Evolutionary conservation across 1,140 invertebrate species (phyloP).

Genomic region (Phymorhynchus buccinoides): DNA sequence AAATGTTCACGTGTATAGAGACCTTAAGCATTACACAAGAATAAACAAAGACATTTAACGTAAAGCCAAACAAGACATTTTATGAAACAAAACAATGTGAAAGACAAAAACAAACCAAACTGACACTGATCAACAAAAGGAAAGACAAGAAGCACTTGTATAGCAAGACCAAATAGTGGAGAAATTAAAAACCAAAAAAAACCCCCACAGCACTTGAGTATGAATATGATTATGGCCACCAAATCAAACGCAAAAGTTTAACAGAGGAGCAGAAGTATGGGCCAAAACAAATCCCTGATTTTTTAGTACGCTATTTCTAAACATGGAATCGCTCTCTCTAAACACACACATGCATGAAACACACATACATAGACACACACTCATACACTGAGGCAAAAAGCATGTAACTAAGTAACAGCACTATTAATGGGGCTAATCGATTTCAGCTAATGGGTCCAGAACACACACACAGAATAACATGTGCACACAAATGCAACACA

Average conservation of each 20-base stretch:
- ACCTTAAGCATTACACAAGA: no score
- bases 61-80: no score
- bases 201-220: neutral
- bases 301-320: neutral
- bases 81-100: no score
- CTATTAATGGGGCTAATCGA: neutral
- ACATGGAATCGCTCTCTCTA: neutral
- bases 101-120: no score
- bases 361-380: constrained; percentile 11
- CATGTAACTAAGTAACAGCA: neutral
- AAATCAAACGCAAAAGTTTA: neutral
- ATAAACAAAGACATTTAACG: no score
- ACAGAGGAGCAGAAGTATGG: neutral
- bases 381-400: neutral
- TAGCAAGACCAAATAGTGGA: no score
- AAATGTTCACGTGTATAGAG: no score
- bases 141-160: no score
- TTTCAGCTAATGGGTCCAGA: neutral
- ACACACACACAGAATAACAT: neutral
- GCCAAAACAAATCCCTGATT: neutral
- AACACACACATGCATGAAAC: neutral
- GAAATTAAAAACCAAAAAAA: neutral
- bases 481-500: neutral
- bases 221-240: neutral
- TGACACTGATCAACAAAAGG: no score